Percentiles rank a stretch among this genome's conserved stretches.
Evolutionary conservation across 2,113 vertebrate genomes (phyloP).

Genomic region (Alethe castanea): DNA sequence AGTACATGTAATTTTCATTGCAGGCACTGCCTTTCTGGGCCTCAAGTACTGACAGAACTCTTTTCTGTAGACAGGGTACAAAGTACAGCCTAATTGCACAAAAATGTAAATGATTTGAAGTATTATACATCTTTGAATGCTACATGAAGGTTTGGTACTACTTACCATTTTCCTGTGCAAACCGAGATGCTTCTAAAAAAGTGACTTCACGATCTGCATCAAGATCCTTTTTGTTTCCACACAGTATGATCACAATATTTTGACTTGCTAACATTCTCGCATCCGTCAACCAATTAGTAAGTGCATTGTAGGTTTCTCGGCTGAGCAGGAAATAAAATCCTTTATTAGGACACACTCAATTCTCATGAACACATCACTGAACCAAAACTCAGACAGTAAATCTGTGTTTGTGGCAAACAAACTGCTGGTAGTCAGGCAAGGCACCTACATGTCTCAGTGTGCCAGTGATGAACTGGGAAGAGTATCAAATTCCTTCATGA

Average conservation of each 20-base stretch:
- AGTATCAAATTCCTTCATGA: neutral
- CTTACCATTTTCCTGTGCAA: conserved; percentile 82
- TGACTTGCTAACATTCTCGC: conserved; percentile 81
- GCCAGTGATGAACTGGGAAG: neutral
- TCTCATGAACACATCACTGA: neutral
- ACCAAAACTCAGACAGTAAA: neutral
- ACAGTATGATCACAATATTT: conserved; percentile 80
- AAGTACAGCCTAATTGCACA: neutral
- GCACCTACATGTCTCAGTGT: neutral
- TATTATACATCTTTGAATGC: neutral
- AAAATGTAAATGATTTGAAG: neutral
- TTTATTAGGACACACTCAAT: conserved; percentile 33
- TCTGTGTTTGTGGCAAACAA: neutral
- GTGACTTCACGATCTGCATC: conserved; percentile 80
- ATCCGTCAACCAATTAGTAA: conserved; percentile 83
- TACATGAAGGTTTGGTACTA: neutral
- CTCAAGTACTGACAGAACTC: neutral
- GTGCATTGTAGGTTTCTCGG: conserved; percentile 82
- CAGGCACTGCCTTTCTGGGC: neutral
- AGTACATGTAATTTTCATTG: neutral
- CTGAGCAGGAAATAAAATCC: conserved; percentile 56
- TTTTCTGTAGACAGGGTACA: neutral
- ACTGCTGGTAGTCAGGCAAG: neutral
- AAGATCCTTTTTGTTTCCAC: conserved; percentile 82
- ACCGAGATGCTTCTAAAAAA: conserved; percentile 79